Evolutionary conservation across 2,888 invertebrate genomes (phyloP), one percentile per base, ranked within the genome.

Genomic region (Geophilus truncorum): DNA sequence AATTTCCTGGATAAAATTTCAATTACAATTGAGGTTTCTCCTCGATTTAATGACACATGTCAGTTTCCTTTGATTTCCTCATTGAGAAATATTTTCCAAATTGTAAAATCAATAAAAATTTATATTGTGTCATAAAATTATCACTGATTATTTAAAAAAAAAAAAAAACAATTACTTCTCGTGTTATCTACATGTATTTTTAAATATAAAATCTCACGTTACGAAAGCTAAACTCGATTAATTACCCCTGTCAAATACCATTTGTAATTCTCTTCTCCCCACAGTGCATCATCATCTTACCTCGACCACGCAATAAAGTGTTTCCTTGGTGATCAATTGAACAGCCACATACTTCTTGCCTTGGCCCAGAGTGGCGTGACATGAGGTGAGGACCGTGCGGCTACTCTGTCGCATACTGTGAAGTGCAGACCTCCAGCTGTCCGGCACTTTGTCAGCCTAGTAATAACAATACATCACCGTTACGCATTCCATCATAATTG

Each of bases 231-330:
- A 34, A 36, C n/a, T 77, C 9, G 15, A 77, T 77, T 18, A 77
- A 18, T 34, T 77, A n/a, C 12, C 10, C 1, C 9, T 18, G 57
- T 57, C 57, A 57, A 21, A 75, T 25, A n/a, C 23, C 23, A 32
- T 25, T 75, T 1, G 23, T 28, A 5, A 70, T 25, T 25, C 28
- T 28, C 25, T 70, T 12, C 23, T 10, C n/a, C n/a, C n/a, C n/a
- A n/a, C n/a, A n/a, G n/a, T n/a, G n/a, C n/a, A n/a, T n/a, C n/a
- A n/a, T n/a, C 9, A 70, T n/a, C 85, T 85, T 83, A 87, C 87
- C 86, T 87, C 87, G 80, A 87, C 87, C 82, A 86, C 85, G 83
- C 87, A 87, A 84, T 86, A 87, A 81, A 87, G 85, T 40, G 85
- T 85, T 83, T 87, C 85, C 82, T 86, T 86, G 81, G 85, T 86